Evolutionary conservation across 2,113 vertebrate species (phyloP), one percentile per base, ranked within the genome.

Genomic region (Himantopus leucocephalus): DNA sequence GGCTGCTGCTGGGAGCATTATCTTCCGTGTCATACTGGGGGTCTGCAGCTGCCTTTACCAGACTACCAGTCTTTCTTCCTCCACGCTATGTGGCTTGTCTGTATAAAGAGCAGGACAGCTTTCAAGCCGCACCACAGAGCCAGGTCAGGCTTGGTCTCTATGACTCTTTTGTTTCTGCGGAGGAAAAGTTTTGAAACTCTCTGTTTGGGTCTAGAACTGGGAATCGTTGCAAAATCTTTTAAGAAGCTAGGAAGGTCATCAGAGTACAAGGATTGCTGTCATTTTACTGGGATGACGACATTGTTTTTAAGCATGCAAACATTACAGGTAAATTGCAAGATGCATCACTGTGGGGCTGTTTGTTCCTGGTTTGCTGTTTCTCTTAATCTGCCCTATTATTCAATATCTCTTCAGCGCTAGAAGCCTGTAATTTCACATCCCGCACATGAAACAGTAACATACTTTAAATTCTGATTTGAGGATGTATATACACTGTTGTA

Each of bases 51-150:
- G 30, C 41, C 58, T 75, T 76, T 63, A 39, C 58, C 67, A 41
- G 10, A 17, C 24, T 34, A 16, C 48, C 5, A 14, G 62, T n/a
- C 48, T 83, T 45, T 39, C 8, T 63, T 90, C n/a, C 2, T 71
- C 66, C 12, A 1, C 1, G 2, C 41, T 27, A 2, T 0, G 0
- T n/a, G 48, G 24, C 19, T 72, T 58, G 30, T 55, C 12, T 37
- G 13, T 55, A 43, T 35, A 5, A 55, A 39, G 6, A 85, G 64
- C 70, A 71, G 66, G 39, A 47, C 39, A 64, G 41, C 32, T 84
- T 52, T 79, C 43, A 64, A 48, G 35, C 59, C 2, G 0, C 48
- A 15, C 24, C 12, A 5, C 17, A 29, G 23, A 59, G 14, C 29
- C 20, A 29, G 32, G 14, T 55, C 32, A 4, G 30, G 11, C 19